These are phyloP conservation scores for Vultur gryphus DNA, from an alignment of 2,797 vertebrate genomes.

Conservation along the genomic window DNA sequence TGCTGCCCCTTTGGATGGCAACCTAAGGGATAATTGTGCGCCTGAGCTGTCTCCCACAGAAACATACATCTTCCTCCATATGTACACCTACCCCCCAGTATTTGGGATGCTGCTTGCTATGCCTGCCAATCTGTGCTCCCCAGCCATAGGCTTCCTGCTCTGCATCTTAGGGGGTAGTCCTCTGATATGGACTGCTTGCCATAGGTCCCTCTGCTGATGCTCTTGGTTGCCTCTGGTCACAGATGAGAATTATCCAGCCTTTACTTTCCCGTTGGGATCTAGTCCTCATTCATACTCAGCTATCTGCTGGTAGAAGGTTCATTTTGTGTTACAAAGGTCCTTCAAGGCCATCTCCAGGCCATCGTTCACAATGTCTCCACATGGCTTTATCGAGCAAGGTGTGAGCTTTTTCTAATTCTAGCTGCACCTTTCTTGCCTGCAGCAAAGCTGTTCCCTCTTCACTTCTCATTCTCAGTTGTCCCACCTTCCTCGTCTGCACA, in stretches of 20 bases:
- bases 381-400: not conserved
- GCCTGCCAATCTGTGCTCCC: not conserved
- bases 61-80: not conserved
- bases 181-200: not conserved
- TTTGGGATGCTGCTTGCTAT: not conserved
- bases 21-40: accelerated
- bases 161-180: not conserved
- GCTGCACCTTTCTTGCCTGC: constrained; percentile 32
- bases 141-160: not conserved
- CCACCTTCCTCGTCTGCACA: not conserved
- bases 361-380: not conserved
- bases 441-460: not conserved
- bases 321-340: not conserved
- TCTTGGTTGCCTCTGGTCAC: not conserved
- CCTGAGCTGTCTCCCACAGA: not conserved
- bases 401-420: constrained; percentile 4
- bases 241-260: not conserved
- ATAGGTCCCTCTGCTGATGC: not conserved
- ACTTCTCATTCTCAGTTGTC: not conserved
- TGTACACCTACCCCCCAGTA: not conserved
- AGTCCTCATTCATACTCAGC: not conserved
- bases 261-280: not conserved
- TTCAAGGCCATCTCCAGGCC: not conserved
- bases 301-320: not conserved
- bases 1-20: not conserved